These are phyloP conservation scores for Ischnura elegans DNA, from an alignment of 2,888 invertebrate species.

Conservation along the genomic window DNA sequence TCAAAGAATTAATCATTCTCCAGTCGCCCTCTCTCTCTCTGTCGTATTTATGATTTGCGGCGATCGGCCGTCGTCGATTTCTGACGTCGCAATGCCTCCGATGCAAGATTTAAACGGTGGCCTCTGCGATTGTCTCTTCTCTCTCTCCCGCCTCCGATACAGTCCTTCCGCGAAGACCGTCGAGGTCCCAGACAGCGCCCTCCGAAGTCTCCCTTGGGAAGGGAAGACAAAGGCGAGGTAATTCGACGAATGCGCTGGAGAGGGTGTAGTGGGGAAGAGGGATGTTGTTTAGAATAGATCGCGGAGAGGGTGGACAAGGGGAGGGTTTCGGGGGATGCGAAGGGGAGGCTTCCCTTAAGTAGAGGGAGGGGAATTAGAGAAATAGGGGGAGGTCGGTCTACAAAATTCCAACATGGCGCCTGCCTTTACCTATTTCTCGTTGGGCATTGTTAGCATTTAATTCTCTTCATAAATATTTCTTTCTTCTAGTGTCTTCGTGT, in stretches of 20 bases:
- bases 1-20: background rate
- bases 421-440: background rate
- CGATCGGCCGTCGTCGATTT: background rate
- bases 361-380: background rate
- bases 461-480: too few species aligned
- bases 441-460: too few species aligned
- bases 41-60: constrained; percentile 8
- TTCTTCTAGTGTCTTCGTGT: too few species aligned
- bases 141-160: background rate
- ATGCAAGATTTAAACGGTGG: constrained; percentile 12
- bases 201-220: background rate
- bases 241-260: background rate
- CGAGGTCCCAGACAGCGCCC: background rate
- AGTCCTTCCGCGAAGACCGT: background rate
- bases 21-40: background rate
- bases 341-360: too few species aligned
- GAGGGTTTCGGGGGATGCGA: background rate
- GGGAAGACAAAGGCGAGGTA: background rate
- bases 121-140: background rate
- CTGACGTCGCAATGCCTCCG: constrained; percentile 9
- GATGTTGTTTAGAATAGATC: background rate
- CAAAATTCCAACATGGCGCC: background rate
- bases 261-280: too few species aligned
- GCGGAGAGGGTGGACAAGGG: background rate
- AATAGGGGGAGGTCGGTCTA: background rate